Conservation (phyloP, 2,888 invertebrate genomes). For the Eupsilia transversa region DNA sequence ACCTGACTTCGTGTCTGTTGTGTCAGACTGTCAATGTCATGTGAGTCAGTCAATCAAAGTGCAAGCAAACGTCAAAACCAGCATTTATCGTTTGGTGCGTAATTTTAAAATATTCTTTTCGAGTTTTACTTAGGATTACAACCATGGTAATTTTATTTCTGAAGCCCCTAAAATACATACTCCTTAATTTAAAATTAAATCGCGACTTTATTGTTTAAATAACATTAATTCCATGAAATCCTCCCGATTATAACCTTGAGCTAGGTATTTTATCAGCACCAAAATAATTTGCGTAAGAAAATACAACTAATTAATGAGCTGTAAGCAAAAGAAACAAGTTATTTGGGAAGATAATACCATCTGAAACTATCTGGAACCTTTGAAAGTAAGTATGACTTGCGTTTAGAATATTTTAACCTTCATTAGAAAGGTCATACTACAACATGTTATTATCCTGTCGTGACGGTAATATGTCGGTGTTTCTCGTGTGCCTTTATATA, state of each 20-base stretch:
- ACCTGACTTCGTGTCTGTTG: no score
- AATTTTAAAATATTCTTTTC: slow-evolving; percentile 49
- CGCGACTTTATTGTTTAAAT: slow-evolving; percentile 25
- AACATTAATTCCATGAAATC: slow-evolving; percentile 15
- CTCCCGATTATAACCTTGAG: slow-evolving; percentile 55
- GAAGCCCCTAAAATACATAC: not conserved
- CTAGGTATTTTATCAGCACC: slow-evolving; percentile 27
- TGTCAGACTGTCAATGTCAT: slow-evolving; percentile 19
- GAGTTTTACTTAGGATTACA: not conserved
- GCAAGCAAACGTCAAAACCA: slow-evolving; percentile 31
- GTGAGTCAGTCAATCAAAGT: no score
- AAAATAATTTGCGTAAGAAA: slow-evolving; percentile 20
- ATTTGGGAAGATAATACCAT: slow-evolving; percentile 11
- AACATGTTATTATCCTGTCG: slow-evolving; percentile 32
- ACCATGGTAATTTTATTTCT: slow-evolving; percentile 39
- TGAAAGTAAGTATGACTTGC: slow-evolving; percentile 54
- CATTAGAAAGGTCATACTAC: slow-evolving; percentile 48
- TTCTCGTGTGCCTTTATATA: slow-evolving; percentile 3
- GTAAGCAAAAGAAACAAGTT: not conserved
- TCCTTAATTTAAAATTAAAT: slow-evolving; percentile 15
- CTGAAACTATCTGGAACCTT: slow-evolving; percentile 14
- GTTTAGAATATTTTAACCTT: slow-evolving; percentile 55
- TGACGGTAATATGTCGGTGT: slow-evolving; percentile 10
- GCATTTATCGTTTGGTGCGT: slow-evolving; percentile 42
- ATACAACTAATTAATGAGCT: not conserved